Base-by-base conservation (phyloP, 2,888 invertebrate genomes). In the Rhamnusium bicolor region DNA sequence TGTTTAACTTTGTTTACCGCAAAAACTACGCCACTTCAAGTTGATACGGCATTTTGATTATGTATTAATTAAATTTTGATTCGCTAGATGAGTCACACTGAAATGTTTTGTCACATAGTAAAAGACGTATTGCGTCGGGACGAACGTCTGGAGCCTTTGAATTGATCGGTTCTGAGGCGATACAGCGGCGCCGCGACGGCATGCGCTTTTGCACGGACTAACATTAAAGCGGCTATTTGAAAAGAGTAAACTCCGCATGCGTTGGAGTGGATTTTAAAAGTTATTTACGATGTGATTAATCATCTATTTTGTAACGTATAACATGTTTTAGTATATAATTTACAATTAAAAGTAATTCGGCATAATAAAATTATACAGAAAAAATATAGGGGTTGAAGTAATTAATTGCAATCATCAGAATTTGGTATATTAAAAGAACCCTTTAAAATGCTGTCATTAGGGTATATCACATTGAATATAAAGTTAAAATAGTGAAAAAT, bases 111-210 rank as follows among this genome's bases (percentile, higher is more conserved):
- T 71, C 56, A 54, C 70, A 67, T 54, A 51, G 70, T 58, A 62
- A 69, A 70, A 65, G 71, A 71, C 65, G 65, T 71, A 60, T 61
- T 69, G 72, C 75, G 69, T 68, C 68, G 67, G 67, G 63, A n/a
- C 51, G 74, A 56, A 71, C 72, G 72, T 75, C 74, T 77, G 68
- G 73, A 75, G 69, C 71, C 71, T 72, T 69, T 69, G 72, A 72
- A 81, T 81, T 79, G 80, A 80, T 81, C 79, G 80, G 78, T 46
- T 82, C 79, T 49, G 66, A 80, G 81, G 79, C 81, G 82, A 76
- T 69, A 76, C 56, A 76, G 83, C 81, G 82, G 79, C 83, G 83
- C 78, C 84, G 83, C 83, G 82, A 81, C 81, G 82, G 66, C 83
- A 78, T 84, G 85, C 84, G 84, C 84, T 80, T 72, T 58, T 18